Evolutionary conservation across 2,888 invertebrate species (phyloP).

Genomic region (Pachycephus smyrnensis): DNA sequence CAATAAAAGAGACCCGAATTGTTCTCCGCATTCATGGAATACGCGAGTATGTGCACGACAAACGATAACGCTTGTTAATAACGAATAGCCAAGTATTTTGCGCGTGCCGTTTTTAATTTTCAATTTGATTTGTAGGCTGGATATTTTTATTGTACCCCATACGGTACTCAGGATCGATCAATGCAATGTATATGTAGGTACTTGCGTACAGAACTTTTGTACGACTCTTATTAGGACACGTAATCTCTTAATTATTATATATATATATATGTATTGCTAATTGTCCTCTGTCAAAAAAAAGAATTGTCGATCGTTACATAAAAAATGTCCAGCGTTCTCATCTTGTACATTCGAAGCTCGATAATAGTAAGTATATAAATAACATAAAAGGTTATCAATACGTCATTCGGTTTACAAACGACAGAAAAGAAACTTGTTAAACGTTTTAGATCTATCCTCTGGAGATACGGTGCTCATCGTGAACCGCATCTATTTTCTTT

Average conservation of each 20-base stretch:
- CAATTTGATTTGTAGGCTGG: not conserved
- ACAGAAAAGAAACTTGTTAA: not conserved
- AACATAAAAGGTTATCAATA: conserved; percentile 27
- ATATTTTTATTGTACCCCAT: conserved; percentile 4
- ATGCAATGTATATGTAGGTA: not conserved
- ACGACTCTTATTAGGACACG: not conserved
- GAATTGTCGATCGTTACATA: not conserved
- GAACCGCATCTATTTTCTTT: not conserved
- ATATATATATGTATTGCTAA: not conserved
- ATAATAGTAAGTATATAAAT: conserved; percentile 39
- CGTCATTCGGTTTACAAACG: conserved; percentile 28
- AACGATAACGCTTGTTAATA: not conserved
- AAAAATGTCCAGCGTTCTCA: conserved; percentile 27
- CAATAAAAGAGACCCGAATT: not conserved
- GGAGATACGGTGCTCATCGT: not conserved
- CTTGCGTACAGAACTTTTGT: not conserved
- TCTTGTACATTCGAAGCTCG: conserved; percentile 41
- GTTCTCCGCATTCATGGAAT: not conserved
- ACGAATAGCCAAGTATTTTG: not conserved
- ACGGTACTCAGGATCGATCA: not conserved
- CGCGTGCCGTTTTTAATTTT: not conserved
- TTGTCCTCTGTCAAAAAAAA: not conserved
- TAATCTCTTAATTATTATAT: not conserved
- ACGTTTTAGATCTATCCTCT: not conserved
- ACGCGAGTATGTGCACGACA: not conserved